Evolutionary conservation across 1,140 invertebrate genomes (phyloP), one percentile per base, ranked within the genome.

Genomic region (Lepidurus packardi): DNA sequence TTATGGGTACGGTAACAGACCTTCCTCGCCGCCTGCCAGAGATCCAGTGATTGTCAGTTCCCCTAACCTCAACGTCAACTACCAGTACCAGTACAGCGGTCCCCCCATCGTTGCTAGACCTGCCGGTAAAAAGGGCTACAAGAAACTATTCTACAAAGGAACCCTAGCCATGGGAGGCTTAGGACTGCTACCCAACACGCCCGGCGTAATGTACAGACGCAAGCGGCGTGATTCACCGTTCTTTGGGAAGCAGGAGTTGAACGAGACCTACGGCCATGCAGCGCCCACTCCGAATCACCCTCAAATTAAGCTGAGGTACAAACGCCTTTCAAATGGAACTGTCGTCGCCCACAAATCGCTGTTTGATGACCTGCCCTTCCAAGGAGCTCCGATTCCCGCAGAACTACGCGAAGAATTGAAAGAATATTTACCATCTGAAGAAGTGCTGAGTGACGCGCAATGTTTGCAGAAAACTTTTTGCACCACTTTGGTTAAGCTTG

Each of bases 391-490:
- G 1, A 74, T 80, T n/a, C 76, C 79, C 11, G 47, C 77, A n/a
- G 76, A 80, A 8, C 73, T 80, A 53, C 79, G 79, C n/a, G 74
- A 80, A 11, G 79, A 80, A 25, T 41, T 80, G 9, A 77, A 76
- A 13, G 65, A 43, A n/a, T 80, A 80, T 41, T 53, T 80, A 16
- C 79, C 79, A 6, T 25, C 79, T 21, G 44, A 43, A 25, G 79
- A 80, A n/a, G 76, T 74, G 21, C 42, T 80, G 41, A 74, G 73
- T 24, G 76, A 80, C 42, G 73, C 79, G 13, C 76, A 80, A 78
- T 80, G 79, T 73, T 53, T 80, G 5, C 79, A 80, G 76, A 80
- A 80, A 80, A 65, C 76, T 25, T 80, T 80, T 53, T 80, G 79
- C 21, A 76, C 77, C 44, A 80, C 77, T 42, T 47, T 80, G 11